phyloP scores from a whole-genome alignment of 2,888 invertebrate genomes.

The Drosophila nigricruria region DNA sequence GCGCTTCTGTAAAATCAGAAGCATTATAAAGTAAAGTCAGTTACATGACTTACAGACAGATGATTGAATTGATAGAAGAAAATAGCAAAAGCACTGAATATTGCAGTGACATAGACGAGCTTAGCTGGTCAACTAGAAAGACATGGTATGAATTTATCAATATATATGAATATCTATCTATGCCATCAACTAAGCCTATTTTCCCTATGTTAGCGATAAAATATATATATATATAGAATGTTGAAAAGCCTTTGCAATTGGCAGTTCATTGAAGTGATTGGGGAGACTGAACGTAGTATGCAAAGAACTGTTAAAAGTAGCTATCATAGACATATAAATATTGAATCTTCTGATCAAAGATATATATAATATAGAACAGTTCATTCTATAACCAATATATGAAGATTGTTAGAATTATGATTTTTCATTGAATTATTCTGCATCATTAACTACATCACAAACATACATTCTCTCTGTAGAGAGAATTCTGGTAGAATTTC shows the following conservation, averaged over 20 bases:
- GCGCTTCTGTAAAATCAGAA: conserved; percentile 2
- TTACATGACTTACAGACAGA: background rate
- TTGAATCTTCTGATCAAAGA: no score
- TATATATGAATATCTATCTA: background rate
- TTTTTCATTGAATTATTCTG: background rate
- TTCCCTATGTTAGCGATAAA: no score
- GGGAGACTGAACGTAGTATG: no score
- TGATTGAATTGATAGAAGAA: background rate
- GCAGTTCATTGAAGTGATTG: no score
- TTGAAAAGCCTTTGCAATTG: no score
- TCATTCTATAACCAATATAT: background rate
- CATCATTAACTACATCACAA: background rate
- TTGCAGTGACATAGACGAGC: background rate
- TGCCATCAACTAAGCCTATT: no score
- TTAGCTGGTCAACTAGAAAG: no score
- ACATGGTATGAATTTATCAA: background rate
- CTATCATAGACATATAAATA: no score
- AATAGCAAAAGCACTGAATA: background rate
- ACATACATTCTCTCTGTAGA: background rate
- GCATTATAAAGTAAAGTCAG: conserved; percentile 9
- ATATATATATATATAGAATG: no score
- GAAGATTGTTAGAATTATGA: background rate
- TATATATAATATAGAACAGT: background rate
- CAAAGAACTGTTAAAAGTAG: no score
- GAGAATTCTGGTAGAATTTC: no score